phyloP scores from a whole-genome alignment of 1,140 invertebrate species.

The Zaprionus vittiger region DNA sequence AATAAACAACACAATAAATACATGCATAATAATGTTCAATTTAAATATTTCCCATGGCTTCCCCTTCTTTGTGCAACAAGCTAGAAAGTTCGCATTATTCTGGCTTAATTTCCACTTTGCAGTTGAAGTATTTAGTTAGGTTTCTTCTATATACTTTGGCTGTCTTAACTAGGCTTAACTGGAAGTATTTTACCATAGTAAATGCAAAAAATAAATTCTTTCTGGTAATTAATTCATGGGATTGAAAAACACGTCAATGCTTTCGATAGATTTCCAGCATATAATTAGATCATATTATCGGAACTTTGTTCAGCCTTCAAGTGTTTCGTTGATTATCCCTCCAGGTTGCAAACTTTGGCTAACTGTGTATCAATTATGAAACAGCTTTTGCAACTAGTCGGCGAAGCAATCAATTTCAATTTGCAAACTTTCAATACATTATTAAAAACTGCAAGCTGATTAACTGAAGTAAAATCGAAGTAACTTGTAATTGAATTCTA shows the following conservation, averaged over 20 bases:
- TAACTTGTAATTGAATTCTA: background rate
- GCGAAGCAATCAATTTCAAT: background rate
- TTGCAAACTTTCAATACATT: background rate
- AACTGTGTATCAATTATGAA: conserved; percentile 4
- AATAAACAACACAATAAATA: conserved; percentile 2
- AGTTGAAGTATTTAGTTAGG: background rate
- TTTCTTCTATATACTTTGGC: background rate
- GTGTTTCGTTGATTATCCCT: background rate
- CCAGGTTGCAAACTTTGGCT: background rate
- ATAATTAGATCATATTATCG: background rate
- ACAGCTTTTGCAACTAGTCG: background rate
- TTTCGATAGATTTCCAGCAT: background rate
- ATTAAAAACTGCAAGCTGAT: background rate
- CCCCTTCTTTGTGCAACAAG: background rate
- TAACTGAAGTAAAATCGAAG: too few relatives aligned
- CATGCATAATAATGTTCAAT: conserved; percentile 2
- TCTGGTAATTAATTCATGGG: too few relatives aligned
- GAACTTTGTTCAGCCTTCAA: background rate
- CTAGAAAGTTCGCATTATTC: background rate
- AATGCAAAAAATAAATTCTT: too few relatives aligned
- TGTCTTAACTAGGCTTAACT: background rate
- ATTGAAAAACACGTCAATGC: background rate
- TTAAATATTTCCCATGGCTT: conserved; percentile 18
- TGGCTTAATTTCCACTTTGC: background rate
- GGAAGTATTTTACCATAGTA: too few relatives aligned